A percentile compares a stretch with the other conserved stretches of the same genome.
Evolutionary conservation across 2,888 invertebrate genomes (phyloP).

Genomic region (Brenthis hecate): DNA sequence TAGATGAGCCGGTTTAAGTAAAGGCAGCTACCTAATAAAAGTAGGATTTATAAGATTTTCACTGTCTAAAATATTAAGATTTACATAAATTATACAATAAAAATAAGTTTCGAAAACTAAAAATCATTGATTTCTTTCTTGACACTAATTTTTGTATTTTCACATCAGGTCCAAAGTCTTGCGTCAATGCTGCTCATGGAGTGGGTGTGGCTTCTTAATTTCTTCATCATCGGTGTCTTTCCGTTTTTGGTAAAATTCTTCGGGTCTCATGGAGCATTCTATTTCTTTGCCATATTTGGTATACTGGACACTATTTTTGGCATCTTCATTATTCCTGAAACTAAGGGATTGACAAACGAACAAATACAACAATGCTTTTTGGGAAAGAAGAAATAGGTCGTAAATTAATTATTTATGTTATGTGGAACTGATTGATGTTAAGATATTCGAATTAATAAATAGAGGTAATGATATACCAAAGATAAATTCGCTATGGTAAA

Average conservation of each 20-base stretch:
- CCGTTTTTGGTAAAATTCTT: slow-evolving; percentile 55
- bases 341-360: slow-evolving; percentile 69
- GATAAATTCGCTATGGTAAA: too few species aligned
- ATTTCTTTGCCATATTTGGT: slow-evolving; percentile 59
- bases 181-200: slow-evolving; percentile 70
- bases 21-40: too few species aligned
- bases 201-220: slow-evolving; percentile 72
- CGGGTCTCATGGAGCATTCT: slow-evolving; percentile 66
- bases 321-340: slow-evolving; percentile 69
- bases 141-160: slow-evolving; percentile 3
- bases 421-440: too few species aligned
- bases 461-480: too few species aligned
- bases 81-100: too few species aligned
- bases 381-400: slow-evolving; percentile 33
- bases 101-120: background rate
- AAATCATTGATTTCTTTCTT: background rate
- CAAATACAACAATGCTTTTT: slow-evolving; percentile 59
- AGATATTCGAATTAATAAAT: too few species aligned
- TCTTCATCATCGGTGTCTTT: slow-evolving; percentile 67
- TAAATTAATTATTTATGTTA: too few species aligned
- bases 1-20: too few species aligned
- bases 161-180: slow-evolving; percentile 62
- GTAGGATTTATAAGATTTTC: too few species aligned
- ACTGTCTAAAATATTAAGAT: too few species aligned
- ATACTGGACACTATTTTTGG: slow-evolving; percentile 54